Evolutionary conservation across 2,797 vertebrate genomes (phyloP).

Genomic region (Gallinago nigripennis): DNA sequence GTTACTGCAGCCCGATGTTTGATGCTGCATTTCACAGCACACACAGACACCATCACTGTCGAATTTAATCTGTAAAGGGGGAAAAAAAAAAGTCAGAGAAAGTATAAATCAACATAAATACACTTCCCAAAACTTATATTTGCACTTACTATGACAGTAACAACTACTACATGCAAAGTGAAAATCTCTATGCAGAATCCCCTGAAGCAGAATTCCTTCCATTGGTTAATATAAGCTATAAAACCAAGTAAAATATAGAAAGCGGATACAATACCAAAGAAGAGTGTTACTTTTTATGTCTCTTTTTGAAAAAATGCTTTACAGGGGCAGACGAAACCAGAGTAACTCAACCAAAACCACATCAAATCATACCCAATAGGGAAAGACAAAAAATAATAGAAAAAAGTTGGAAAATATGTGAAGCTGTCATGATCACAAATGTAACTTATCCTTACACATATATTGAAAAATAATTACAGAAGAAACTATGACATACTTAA

Average conservation of each 20-base stretch:
- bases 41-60: slow-evolving; percentile 97
- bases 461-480: not conserved
- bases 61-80: slow-evolving; percentile 89
- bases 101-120: not conserved
- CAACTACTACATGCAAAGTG: not conserved
- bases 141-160: not conserved
- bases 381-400: not conserved
- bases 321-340: not conserved
- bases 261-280: not conserved
- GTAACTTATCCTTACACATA: not conserved
- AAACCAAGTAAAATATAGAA: not conserved
- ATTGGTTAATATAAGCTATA: not conserved
- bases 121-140: not conserved
- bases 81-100: slow-evolving; percentile 40
- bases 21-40: slow-evolving; percentile 94
- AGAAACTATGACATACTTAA: not conserved
- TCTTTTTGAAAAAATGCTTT: not conserved
- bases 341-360: not conserved
- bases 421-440: not conserved
- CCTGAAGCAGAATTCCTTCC: not conserved
- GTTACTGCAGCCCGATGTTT: slow-evolving; percentile 93
- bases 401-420: not conserved
- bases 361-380: not conserved
- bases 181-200: not conserved
- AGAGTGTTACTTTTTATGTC: not conserved